Base-by-base conservation (phyloP, 2,113 vertebrate species). In the Garra rufa region DNA sequence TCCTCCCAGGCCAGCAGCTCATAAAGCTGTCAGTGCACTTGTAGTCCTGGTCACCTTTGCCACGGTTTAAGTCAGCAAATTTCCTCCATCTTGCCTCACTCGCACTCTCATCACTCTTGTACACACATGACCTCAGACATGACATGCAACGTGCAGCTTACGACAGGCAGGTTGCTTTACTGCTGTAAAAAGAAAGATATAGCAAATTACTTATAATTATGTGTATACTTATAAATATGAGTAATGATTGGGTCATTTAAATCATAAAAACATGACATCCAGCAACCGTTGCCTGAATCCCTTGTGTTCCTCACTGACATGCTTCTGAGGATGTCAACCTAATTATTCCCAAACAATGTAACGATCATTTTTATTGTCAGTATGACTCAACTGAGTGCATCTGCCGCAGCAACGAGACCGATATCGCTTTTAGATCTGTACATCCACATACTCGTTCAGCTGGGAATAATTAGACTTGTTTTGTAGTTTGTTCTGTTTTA, bases 21-120 rank as follows among this genome's bases (percentile, higher is more conserved):
- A 91, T 89, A 89, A 91, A 91, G 83, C 90, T 89, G 90, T 91
- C 90, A 89, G 74, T 89, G 83, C 86, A 74, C 83, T 73, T 91
- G 90, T 91, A 86, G 85, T 78, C 87, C 83, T 67, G 79, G 83
- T 87, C 88, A 91, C 88, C 88, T 91, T 87, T 91, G 87, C 88
- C 86, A 89, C 81, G 85, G 67, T 87, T 89, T 87, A 89, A 88
- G 76, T 91, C 85, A 85, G 81, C 52, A 86, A 86, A 88, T 88
- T 86, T 86, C 76, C 84, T 89, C 81, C 76, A 46, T 80, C 85
- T 85, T 80, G 70, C 82, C 76, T 85, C 65, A 48, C 71, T 57
- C 67, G 59, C 85, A 77, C 82, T 52, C 59, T 89, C 74, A 83
- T 57, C 55, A 71, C 26, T 55, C 61, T 46, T 55, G 24, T 65